These are phyloP conservation scores for Callitettix versicolor DNA, from an alignment of 1,140 invertebrate species.

Conservation along the genomic window DNA sequence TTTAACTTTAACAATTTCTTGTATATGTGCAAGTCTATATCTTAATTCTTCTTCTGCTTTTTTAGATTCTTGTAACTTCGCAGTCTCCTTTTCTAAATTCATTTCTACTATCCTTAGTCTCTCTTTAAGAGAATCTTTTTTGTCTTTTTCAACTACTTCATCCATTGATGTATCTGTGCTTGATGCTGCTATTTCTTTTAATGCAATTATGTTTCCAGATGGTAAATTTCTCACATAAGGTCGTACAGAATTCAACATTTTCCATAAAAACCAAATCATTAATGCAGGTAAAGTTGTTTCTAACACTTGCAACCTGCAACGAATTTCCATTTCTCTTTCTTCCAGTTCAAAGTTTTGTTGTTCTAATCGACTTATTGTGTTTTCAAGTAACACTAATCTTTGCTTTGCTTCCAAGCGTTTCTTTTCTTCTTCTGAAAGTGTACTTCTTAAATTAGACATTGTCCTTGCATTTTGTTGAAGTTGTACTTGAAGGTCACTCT, in stretches of 20 bases:
- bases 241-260: conserved; percentile 21
- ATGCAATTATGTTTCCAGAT: background rate
- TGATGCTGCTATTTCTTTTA: background rate
- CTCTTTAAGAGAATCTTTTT: no score
- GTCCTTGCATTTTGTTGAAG: conserved; percentile 19
- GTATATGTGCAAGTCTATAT: background rate
- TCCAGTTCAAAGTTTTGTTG: conserved; percentile 43
- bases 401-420: conserved; percentile 24
- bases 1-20: conserved; percentile 4
- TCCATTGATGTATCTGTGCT: no score
- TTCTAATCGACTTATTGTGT: conserved; percentile 37
- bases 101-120: background rate
- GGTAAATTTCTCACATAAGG: background rate
- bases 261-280: conserved; percentile 46
- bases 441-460: conserved; percentile 19
- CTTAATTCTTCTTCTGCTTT: background rate
- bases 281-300: conserved; percentile 52
- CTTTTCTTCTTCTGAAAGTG: conserved; percentile 21
- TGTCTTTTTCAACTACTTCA: background rate
- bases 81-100: background rate
- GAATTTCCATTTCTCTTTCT: conserved; percentile 43
- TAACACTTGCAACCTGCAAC: conserved; percentile 45
- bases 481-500: conserved; percentile 25
- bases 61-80: background rate
- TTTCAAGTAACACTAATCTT: conserved; percentile 22